These are phyloP conservation scores for Strix occidentalis DNA, from an alignment of 2,797 vertebrate genomes.

Conservation along the genomic window DNA sequence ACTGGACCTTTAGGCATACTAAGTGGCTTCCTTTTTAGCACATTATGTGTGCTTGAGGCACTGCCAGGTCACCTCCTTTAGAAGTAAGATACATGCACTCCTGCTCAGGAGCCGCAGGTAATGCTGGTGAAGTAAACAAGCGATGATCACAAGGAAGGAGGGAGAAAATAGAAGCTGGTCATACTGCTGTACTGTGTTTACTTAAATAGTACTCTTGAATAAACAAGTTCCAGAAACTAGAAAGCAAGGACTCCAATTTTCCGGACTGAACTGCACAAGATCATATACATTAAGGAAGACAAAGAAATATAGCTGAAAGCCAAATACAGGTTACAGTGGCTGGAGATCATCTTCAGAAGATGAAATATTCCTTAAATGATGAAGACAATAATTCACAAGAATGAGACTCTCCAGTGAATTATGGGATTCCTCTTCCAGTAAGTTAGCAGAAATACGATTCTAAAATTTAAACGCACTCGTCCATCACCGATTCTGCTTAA, in stretches of 20 bases:
- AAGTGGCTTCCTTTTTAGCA: not conserved
- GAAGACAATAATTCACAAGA: slow-evolving; percentile 54
- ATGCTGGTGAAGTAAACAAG: not conserved
- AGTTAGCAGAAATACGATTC: slow-evolving; percentile 29
- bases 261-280: not conserved
- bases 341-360: slow-evolving; percentile 48
- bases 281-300: not conserved
- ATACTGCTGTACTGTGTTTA: not conserved
- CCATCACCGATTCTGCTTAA: slow-evolving; percentile 46
- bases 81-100: not conserved
- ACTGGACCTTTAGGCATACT: no score
- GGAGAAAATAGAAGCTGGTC: not conserved
- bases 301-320: slow-evolving; percentile 56
- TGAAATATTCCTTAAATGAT: slow-evolving; percentile 61
- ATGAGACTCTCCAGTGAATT: slow-evolving; percentile 54
- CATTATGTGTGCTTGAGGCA: not conserved
- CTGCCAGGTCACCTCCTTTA: not conserved
- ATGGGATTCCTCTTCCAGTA: slow-evolving; percentile 34
- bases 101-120: not conserved
- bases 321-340: slow-evolving; percentile 40
- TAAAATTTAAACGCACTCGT: slow-evolving; percentile 37
- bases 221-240: slow-evolving; percentile 4
- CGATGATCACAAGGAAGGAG: not conserved
- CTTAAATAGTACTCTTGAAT: not conserved
- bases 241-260: not conserved